Base-by-base conservation (phyloP, 2,888 invertebrate genomes). In the Eucera pruinosa region DNA sequence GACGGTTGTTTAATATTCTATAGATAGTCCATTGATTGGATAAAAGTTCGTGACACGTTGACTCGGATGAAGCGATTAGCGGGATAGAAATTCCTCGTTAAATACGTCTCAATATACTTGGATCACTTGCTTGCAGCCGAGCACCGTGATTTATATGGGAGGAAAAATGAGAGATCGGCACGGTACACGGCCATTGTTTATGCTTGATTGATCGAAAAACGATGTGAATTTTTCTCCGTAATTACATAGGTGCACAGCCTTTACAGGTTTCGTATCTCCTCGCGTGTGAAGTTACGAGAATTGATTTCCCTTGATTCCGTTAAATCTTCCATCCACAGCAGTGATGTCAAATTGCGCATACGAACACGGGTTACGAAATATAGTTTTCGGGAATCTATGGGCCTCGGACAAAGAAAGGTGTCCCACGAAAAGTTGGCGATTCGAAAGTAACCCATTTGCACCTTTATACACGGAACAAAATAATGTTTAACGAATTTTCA, bases 31-130 rank as follows among this genome's bases (percentile, higher is more conserved):
- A 30, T 39, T 45, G 64, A 66, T 61, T 25, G 60, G 25, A 39
- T 41, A 20, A 58, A 15, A 36, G 20, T 27, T 48, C 60, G 48
- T 45, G 67, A 72, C 78, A 48, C 65, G 45, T 61, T 58, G 47
- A 62, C 62, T 54, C 33, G 30, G 66, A 80, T 6, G 55, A 67
- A 43, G 41, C 64, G 20, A 41, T 33, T 33, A 50, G 55, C 64
- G 41, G 67, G 64, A 61, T 68, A 60, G 47, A 54, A 60, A 80
- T 75, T 52, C 50, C 48, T 48, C 48, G 60, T 30, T n/a, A 27
- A 48, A 20, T 15, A 30, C 41, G 11, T 43, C 57, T 55, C 36
- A 0, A 15, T 61, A 18, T 20, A 15, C 55, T 20, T 4, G 13
- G 36, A 15, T 9, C 36, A 36, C 15, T 25, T 13, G 39, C 20